These are phyloP conservation scores for Dendronephthya gigantea DNA, from an alignment of 64 coral and sea anemone species.

Conservation along the genomic window DNA sequence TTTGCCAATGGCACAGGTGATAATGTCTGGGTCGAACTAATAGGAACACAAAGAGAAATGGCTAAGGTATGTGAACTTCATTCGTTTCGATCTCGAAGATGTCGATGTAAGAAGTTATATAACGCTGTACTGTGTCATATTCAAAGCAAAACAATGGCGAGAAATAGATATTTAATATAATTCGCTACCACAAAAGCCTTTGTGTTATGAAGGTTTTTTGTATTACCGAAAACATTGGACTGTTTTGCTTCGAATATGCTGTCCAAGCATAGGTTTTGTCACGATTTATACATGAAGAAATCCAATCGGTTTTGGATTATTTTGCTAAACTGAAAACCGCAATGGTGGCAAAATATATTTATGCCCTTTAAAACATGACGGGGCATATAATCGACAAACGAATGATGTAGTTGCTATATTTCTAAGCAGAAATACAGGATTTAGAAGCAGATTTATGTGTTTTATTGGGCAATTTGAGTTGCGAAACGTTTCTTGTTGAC, in stretches of 20 bases:
- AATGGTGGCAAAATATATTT: no score
- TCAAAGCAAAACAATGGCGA: not conserved
- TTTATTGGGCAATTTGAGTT: not conserved
- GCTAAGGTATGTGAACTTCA: not conserved
- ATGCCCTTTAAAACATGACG: no score
- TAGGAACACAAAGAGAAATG: not conserved
- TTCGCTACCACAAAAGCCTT: not conserved
- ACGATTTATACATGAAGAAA: no score
- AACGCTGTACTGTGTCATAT: not conserved
- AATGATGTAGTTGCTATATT: not conserved
- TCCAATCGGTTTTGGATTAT: no score
- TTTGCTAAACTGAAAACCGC: no score
- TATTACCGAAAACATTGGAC: not conserved
- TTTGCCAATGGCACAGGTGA: not conserved
- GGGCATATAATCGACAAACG: no score
- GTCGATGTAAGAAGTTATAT: no score
- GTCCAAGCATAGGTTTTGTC: no score
- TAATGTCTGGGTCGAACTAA: not conserved
- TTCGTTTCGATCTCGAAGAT: no score
- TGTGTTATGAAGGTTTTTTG: not conserved
- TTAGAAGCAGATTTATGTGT: not conserved
- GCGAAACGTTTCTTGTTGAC: not conserved
- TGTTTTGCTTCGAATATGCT: not conserved
- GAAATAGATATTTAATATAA: not conserved
- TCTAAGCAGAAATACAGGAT: not conserved